Percentiles rank a stretch among this genome's conserved stretches.
phyloP scores from a whole-genome alignment of 2,113 vertebrate genomes.

The Amblyopsis rosae region DNA sequence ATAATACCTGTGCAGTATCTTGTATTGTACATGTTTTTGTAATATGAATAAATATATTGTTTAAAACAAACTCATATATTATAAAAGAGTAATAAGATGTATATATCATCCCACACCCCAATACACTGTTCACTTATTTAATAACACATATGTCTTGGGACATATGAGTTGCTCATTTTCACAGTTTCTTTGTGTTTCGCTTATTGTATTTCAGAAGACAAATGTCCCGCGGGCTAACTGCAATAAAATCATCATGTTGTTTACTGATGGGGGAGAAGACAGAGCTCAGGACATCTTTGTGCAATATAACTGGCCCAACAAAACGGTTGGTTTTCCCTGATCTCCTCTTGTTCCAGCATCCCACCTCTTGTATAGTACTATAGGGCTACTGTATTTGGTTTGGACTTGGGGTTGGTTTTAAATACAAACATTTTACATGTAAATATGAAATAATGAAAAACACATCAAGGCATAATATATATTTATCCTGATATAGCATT shows the following conservation, averaged over 20 bases:
- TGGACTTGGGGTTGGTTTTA: not conserved
- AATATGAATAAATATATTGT: no score
- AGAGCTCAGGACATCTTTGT: slow-evolving; percentile 96
- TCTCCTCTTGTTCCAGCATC: slow-evolving; percentile 1
- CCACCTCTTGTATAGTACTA: not conserved
- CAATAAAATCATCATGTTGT: slow-evolving; percentile 99
- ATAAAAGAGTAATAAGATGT: no score
- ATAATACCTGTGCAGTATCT: no score
- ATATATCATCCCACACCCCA: no score
- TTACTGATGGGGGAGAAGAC: slow-evolving; percentile 95
- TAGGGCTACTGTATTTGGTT: not conserved
- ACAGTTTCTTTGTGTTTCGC: not conserved
- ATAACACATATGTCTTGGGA: not conserved
- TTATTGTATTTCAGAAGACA: slow-evolving; percentile 73
- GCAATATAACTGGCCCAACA: slow-evolving; percentile 98
- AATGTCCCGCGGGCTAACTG: slow-evolving; percentile 95
- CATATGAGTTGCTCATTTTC: no score
- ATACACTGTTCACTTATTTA: not conserved
- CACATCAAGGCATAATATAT: no score
- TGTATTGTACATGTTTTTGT: no score
- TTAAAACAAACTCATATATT: no score
- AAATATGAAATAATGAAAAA: not conserved
- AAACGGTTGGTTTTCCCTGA: slow-evolving; percentile 81
- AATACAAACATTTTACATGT: not conserved
- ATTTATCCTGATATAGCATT: not conserved